These are phyloP conservation scores for Recurvirostra avosetta DNA, from an alignment of 2,113 vertebrate species.

Conservation along the genomic window DNA sequence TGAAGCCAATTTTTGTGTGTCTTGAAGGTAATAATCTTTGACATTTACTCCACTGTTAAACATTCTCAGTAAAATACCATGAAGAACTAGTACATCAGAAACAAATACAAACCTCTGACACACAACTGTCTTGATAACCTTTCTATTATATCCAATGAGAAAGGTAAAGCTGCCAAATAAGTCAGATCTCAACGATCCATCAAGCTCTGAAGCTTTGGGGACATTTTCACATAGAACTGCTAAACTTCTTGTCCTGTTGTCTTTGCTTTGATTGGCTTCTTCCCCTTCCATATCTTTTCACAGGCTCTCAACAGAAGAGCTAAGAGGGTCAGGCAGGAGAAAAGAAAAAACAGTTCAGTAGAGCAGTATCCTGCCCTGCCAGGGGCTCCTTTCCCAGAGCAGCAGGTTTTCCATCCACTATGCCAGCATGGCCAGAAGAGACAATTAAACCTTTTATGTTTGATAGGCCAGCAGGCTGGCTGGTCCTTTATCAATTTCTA, in stretches of 20 bases:
- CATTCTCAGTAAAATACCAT: background rate
- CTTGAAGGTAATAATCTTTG: background rate
- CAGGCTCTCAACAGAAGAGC: background rate
- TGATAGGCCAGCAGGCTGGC: background rate
- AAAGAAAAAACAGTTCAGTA: background rate
- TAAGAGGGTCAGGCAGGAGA: background rate
- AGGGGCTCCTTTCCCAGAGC: background rate
- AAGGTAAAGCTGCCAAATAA: background rate
- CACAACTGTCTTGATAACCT: background rate
- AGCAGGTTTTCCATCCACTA: background rate
- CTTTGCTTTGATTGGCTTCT: background rate
- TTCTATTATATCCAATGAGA: background rate
- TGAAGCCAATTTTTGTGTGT: background rate
- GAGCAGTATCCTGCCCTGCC: background rate
- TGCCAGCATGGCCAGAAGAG: background rate
- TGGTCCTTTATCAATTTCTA: background rate
- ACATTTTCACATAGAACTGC: background rate
- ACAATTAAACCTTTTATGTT: background rate
- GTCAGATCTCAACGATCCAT: background rate
- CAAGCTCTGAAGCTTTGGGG: background rate
- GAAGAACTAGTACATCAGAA: background rate
- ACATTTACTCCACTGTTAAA: background rate
- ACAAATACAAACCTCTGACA: background rate
- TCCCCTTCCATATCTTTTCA: background rate
- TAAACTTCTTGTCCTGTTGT: background rate